Evolutionary conservation across 2,113 vertebrate species (phyloP).

Genomic region (Falco punctatus): DNA sequence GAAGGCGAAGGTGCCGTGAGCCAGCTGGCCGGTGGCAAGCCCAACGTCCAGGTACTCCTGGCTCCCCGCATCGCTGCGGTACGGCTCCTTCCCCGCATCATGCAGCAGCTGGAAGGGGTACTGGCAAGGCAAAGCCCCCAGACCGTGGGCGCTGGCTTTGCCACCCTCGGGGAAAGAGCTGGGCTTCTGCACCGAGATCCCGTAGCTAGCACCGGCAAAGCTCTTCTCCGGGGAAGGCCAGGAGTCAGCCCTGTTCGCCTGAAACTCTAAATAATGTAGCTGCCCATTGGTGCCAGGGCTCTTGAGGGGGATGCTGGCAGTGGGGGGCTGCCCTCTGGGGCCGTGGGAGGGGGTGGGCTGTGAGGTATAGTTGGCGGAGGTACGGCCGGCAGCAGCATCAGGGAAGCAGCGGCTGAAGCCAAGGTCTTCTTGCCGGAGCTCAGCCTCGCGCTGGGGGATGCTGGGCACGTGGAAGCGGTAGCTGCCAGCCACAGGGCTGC

Average conservation of each 20-base stretch:
- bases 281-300: conserved; percentile 73
- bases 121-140: conserved; percentile 78
- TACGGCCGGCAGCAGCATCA: conserved; percentile 80
- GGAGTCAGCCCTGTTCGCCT: conserved; percentile 74
- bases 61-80: conserved; percentile 65
- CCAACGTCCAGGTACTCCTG: conserved; percentile 78
- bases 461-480: conserved; percentile 84
- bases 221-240: conserved; percentile 87
- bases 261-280: conserved; percentile 84
- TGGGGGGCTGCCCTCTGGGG: conserved; percentile 66
- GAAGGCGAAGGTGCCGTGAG: conserved; percentile 81
- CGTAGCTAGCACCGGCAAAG: conserved; percentile 85
- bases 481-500: conserved; percentile 74
- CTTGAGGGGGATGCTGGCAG: conserved; percentile 67
- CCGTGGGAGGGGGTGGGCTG: conserved; percentile 66
- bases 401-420: conserved; percentile 83
- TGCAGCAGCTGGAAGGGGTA: conserved; percentile 84
- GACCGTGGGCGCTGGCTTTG: conserved; percentile 69
- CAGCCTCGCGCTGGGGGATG: conserved; percentile 79
- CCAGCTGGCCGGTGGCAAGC: conserved; percentile 69
- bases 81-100: conserved; percentile 76
- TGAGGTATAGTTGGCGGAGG: conserved; percentile 90
- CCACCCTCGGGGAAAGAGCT: conserved; percentile 78
- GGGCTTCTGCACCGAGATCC: conserved; percentile 78
- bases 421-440: conserved; percentile 82